These are phyloP conservation scores for Saguinus imperator DNA, from an alignment of 2,113 vertebrate genomes.

Conservation along the genomic window DNA sequence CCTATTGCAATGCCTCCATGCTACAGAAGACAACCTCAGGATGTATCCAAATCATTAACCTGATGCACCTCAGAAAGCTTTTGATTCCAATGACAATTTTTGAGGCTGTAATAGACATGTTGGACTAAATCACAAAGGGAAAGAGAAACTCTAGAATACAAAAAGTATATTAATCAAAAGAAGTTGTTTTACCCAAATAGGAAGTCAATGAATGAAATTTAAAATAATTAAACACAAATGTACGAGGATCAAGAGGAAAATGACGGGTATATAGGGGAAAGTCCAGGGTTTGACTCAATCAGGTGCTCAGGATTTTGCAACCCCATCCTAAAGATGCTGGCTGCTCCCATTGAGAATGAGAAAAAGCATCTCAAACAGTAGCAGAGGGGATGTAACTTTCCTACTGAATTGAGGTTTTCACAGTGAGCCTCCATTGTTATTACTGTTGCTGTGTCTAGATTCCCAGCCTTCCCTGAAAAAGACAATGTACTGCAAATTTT, in stretches of 20 bases:
- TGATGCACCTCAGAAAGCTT: neutral
- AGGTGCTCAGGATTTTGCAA: neutral
- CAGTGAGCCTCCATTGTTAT: neutral
- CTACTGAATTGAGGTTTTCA: neutral
- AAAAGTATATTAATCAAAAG: neutral
- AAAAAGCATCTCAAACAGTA: neutral
- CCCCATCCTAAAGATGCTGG: neutral
- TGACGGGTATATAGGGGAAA: neutral
- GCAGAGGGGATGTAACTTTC: neutral
- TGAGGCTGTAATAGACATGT: neutral
- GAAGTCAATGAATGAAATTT: neutral
- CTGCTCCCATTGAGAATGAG: neutral
- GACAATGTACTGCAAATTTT: neutral
- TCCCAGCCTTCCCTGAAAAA: neutral
- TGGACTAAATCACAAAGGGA: slow-evolving; percentile 21
- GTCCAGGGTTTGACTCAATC: neutral
- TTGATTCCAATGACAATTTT: neutral
- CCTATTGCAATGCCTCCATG: neutral
- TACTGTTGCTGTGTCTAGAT: neutral
- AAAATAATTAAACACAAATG: neutral
- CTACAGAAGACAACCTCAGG: neutral
- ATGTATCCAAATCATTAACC: slow-evolving; percentile 24
- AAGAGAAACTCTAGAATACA: neutral
- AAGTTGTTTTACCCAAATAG: neutral
- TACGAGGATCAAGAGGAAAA: neutral